Base-by-base conservation (phyloP, 30 jellyfish, hydroid and myxozoan genomes). In the Aurelia coerulea region DNA sequence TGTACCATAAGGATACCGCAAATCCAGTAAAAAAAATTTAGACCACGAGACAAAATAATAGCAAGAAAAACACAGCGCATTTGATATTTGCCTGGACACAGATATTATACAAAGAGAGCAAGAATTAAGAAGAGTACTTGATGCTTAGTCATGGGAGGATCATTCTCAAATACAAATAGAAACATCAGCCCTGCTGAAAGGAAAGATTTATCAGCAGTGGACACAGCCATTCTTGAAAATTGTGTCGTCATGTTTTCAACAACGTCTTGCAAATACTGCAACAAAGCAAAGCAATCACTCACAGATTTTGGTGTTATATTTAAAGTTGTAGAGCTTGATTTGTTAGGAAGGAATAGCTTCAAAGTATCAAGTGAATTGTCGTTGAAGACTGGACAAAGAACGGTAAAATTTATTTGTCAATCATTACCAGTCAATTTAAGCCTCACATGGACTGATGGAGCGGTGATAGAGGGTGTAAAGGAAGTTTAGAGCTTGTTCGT, bases 181-280 rank as follows among this genome's bases (percentile, higher is more conserved):
- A n/a, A 31, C 13, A 39, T 17, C 14, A 12, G 16, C 34, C 64
- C 31, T 19, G 32, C 2, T 11, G 71, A 39, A 39, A 53, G 23
- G 49, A 49, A 64, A 17, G 80, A 63, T 52, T 39, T 39, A 39
- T 39, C 51, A 39, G 46, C 74, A 31, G 85, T 90, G 29, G 97
- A 90, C 64, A 63, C 53, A 2, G 87, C 84, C 18, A 73, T 90
- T 19, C 37, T 76, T 32, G 65, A 64, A n/a, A 65, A 85, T 68
- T 92, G 98, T 58, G 97, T 92, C n/a, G 98, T 92, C 23, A 31
- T 92, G 75, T 92, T 81, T 66, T 83, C 98, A 68, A 92, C 98
- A 14, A 87, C 96, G 29, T 46, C 93, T 1, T 92, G 98, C 85
- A 80, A 90, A 34, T 92, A 79, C 91, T 92, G 98, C 82, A 78